Evolutionary conservation across 2,797 vertebrate species (phyloP).

Genomic region (Periophthalmus magnuspinnatus): DNA sequence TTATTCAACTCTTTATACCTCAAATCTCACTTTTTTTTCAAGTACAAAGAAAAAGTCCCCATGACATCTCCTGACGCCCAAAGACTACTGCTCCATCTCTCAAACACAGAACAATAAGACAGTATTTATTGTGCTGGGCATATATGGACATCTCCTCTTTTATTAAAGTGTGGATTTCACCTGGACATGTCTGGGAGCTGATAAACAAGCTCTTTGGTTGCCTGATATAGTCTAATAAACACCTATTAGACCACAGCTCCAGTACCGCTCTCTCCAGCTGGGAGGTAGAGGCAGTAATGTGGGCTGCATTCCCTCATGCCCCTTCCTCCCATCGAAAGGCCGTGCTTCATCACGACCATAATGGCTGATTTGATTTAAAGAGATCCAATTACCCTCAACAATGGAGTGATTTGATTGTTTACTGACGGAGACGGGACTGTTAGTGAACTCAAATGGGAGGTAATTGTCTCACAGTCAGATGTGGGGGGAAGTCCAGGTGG

Average conservation of each 20-base stretch:
- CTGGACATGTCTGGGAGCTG: conserved; percentile 60
- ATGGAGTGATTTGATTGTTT: conserved; percentile 75
- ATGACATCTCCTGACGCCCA: too few relatives aligned
- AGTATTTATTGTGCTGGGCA: too few relatives aligned
- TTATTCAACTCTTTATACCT: too few relatives aligned
- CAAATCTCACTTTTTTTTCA: too few relatives aligned
- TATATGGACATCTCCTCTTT: conserved; percentile 16
- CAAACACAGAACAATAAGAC: too few relatives aligned
- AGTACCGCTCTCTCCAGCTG: conserved; percentile 61
- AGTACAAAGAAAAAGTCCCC: too few relatives aligned
- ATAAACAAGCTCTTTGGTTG: conserved; percentile 51
- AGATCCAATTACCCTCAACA: conserved; percentile 75
- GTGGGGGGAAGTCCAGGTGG: conserved; percentile 57
- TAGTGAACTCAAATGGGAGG: conserved; percentile 71
- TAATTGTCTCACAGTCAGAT: conserved; percentile 72
- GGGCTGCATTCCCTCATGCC: conserved; percentile 59
- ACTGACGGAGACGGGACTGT: conserved; percentile 65
- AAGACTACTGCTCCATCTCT: too few relatives aligned
- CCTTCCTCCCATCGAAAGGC: conserved; percentile 47
- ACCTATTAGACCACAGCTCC: conserved; percentile 61
- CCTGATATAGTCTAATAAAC: conserved; percentile 65
- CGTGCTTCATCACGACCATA: conserved; percentile 66
- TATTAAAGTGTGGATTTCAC: conserved; percentile 47
- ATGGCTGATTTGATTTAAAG: conserved; percentile 77
- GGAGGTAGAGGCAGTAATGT: conserved; percentile 58